These are phyloP conservation scores for Lissocephala sabroskyi DNA, from an alignment of 2,888 invertebrate genomes.

Conservation along the genomic window DNA sequence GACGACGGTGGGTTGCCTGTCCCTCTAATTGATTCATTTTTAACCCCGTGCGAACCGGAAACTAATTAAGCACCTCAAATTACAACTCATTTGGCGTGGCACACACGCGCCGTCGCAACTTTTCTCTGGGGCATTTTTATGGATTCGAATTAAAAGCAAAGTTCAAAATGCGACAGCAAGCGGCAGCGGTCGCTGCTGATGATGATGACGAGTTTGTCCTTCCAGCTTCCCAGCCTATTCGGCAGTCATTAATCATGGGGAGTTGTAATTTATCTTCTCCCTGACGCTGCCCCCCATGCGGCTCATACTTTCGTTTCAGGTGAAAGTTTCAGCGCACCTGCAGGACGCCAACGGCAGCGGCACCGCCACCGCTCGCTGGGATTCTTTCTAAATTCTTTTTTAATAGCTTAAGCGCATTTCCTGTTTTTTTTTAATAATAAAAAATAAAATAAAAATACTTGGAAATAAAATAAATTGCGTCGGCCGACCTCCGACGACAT, in stretches of 20 bases:
- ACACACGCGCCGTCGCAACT: too few species aligned
- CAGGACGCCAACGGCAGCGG: too few species aligned
- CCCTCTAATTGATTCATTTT: too few species aligned
- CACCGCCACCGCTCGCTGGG: slow-evolving; percentile 21
- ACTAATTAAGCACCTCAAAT: too few species aligned
- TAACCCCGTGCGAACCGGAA: too few species aligned
- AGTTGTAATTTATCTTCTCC: slow-evolving; percentile 57
- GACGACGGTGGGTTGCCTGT: too few species aligned
- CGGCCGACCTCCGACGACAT: too few species aligned
- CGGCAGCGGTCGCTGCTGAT: neutral
- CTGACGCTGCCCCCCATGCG: slow-evolving; percentile 19
- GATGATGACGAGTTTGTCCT: too few species aligned
- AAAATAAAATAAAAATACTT: too few species aligned
- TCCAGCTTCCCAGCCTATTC: slow-evolving; percentile 30
- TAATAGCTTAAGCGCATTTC: slow-evolving; percentile 62
- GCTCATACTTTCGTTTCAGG: slow-evolving; percentile 2
- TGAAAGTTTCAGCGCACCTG: slow-evolving; percentile 26
- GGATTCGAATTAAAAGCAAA: slow-evolving; percentile 13
- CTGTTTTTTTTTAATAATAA: slow-evolving; percentile 46
- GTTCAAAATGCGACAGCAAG: slow-evolving; percentile 5
- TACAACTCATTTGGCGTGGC: too few species aligned
- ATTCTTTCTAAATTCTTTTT: slow-evolving; percentile 62
- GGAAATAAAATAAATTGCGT: neutral
- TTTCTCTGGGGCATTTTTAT: too few species aligned
- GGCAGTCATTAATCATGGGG: slow-evolving; percentile 54